Conservation (phyloP, 2,888 invertebrate species). For the Drosophila austrosaltans region DNA sequence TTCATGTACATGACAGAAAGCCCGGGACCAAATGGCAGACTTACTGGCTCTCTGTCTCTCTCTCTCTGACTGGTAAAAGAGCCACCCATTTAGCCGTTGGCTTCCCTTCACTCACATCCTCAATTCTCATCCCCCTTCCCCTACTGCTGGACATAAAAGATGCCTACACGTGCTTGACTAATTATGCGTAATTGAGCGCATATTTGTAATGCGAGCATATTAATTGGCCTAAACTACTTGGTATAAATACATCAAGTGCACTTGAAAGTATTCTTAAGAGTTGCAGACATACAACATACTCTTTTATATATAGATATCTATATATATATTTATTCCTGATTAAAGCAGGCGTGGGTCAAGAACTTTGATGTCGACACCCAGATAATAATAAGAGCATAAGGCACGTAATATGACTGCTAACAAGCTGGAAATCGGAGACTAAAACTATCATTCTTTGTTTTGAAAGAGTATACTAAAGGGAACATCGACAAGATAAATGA, state of each 20-base stretch:
- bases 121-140: constrained; percentile 19
- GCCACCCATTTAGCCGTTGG: constrained; percentile 25
- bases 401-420: constrained; percentile 51
- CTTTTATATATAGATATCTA: background rate
- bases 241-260: constrained; percentile 48
- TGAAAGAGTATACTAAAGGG: constrained; percentile 3
- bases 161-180: constrained; percentile 75
- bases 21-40: constrained; percentile 31
- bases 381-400: constrained; percentile 32
- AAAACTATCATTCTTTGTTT: constrained; percentile 33
- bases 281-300: background rate
- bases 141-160: constrained; percentile 64
- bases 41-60: background rate
- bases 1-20: constrained; percentile 69
- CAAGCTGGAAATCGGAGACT: constrained; percentile 23
- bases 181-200: constrained; percentile 71
- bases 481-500: background rate
- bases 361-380: constrained; percentile 25
- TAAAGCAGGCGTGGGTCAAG: constrained; percentile 10
- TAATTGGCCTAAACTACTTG: constrained; percentile 57
- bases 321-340: constrained; percentile 19
- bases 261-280: constrained; percentile 41
- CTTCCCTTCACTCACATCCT: too few species aligned
- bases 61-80: constrained; percentile 1
- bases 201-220: constrained; percentile 69